These are phyloP conservation scores for Chondrosia reniformis DNA, from an alignment of 37 sponge, comb jelly and placozoan species.

Conservation along the genomic window DNA sequence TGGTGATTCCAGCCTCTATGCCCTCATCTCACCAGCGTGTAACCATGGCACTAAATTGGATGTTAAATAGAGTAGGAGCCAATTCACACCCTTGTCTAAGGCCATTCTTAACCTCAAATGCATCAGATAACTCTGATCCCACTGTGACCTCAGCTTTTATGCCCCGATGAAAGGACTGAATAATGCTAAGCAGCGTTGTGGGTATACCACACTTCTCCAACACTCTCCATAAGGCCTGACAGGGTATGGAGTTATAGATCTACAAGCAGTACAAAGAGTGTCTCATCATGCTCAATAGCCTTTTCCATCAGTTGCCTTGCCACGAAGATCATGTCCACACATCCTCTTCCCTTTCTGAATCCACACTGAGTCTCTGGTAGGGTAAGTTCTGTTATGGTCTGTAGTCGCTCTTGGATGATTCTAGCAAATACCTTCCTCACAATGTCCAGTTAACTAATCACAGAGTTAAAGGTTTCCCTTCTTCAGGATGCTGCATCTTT, in stretches of 20 bases:
- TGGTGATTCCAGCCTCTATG: slow-evolving; percentile 26
- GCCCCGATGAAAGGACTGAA: neutral
- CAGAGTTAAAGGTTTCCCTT: neutral
- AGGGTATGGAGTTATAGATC: neutral
- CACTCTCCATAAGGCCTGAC: slow-evolving; percentile 4
- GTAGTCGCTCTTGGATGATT: slow-evolving; percentile 36
- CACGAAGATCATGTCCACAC: slow-evolving; percentile 37
- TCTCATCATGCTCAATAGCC: slow-evolving; percentile 28
- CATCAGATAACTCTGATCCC: neutral
- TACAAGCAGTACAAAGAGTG: neutral
- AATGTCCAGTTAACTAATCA: slow-evolving; percentile 7
- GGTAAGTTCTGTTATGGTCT: slow-evolving; percentile 18
- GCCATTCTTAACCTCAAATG: slow-evolving; percentile 26
- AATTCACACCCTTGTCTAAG: slow-evolving; percentile 34
- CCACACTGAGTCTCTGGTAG: slow-evolving; percentile 55
- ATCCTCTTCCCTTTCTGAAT: slow-evolving; percentile 35
- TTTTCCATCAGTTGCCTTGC: slow-evolving; percentile 41
- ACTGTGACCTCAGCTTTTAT: slow-evolving; percentile 27
- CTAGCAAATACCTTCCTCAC: slow-evolving; percentile 43
- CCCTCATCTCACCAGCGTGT: slow-evolving; percentile 8
- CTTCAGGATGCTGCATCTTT: slow-evolving; percentile 7
- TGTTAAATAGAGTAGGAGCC: slow-evolving; percentile 30
- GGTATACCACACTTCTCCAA: slow-evolving; percentile 25
- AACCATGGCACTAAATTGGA: slow-evolving; percentile 36
- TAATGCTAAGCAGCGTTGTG: slow-evolving; percentile 17